phyloP scores from a whole-genome alignment of 2,888 invertebrate genomes.

The Hypselothyrea guttata region DNA sequence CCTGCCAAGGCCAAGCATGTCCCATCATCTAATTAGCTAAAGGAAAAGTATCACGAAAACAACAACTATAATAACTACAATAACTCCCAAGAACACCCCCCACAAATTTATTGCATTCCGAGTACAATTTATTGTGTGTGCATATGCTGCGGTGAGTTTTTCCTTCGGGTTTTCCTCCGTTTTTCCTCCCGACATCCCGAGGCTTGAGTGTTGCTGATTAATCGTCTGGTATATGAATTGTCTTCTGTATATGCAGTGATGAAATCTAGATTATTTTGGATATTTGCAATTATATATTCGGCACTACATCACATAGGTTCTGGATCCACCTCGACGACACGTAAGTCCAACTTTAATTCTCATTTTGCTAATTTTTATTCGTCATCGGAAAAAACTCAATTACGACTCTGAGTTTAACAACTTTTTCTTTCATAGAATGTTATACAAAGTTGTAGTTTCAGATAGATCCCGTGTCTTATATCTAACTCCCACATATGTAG shows the following conservation, averaged over 20 bases:
- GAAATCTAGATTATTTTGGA: slow-evolving; percentile 81
- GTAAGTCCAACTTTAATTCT: slow-evolving; percentile 41
- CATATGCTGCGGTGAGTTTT: slow-evolving; percentile 71
- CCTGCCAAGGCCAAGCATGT: not conserved
- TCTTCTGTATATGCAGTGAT: slow-evolving; percentile 64
- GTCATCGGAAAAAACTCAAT: too few relatives aligned
- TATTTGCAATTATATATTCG: slow-evolving; percentile 81
- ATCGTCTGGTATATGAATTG: not conserved
- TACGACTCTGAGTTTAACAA: too few relatives aligned
- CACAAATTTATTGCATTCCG: slow-evolving; percentile 39
- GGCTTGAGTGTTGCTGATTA: not conserved
- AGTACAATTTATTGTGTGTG: slow-evolving; percentile 47
- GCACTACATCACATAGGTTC: slow-evolving; percentile 78
- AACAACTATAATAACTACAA: slow-evolving; percentile 8
- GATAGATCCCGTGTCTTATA: too few relatives aligned
- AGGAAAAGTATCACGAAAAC: slow-evolving; percentile 17
- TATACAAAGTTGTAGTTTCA: too few relatives aligned
- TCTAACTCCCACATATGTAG: too few relatives aligned
- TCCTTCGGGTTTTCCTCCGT: too few relatives aligned
- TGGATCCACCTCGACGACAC: slow-evolving; percentile 78
- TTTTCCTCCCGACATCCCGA: too few relatives aligned
- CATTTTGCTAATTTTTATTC: too few relatives aligned
- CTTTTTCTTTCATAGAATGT: too few relatives aligned
- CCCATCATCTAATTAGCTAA: not conserved
- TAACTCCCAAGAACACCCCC: slow-evolving; percentile 5